A percentile compares a stretch with the other conserved stretches of the same genome.
Evolutionary conservation across 2,797 vertebrate species (phyloP).

Genomic region (Oreonectes daqikongensis): DNA sequence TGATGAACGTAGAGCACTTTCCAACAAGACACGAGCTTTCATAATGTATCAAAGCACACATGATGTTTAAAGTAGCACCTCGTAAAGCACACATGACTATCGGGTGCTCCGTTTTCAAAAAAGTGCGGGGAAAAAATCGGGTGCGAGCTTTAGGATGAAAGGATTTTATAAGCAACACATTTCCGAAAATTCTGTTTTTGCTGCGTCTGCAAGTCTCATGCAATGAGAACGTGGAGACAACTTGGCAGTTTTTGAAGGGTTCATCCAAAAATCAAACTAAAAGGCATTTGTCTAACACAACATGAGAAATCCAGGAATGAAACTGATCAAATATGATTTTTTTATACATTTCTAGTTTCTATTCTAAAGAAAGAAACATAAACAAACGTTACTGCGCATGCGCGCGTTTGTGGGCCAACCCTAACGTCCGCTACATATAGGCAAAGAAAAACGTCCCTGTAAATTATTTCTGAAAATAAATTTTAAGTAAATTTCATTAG

Average conservation of each 20-base stretch:
- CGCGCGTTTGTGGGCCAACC: no score
- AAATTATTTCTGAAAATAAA: no score
- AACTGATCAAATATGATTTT: no score
- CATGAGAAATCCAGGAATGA: no score
- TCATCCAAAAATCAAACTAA: conserved; percentile 66
- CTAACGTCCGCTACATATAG: no score
- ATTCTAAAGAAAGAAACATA: no score
- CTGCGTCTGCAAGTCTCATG: conserved; percentile 60
- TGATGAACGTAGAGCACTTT: conserved; percentile 26
- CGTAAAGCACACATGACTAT: conserved; percentile 51
- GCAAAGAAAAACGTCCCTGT: no score
- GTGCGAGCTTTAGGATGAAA: conserved; percentile 9
- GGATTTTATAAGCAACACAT: conserved; percentile 53
- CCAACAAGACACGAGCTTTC: conserved; percentile 9
- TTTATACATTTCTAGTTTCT: no score
- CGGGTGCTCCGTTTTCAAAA: conserved; percentile 54
- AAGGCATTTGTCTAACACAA: conserved; percentile 57
- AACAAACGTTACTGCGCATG: no score
- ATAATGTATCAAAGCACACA: conserved; percentile 3
- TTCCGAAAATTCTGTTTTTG: conserved; percentile 50
- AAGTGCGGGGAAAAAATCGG: conserved; percentile 38
- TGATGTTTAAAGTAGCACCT: conserved; percentile 41
- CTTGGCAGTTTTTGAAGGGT: conserved; percentile 61
- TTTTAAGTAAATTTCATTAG: no score
- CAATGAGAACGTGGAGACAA: conserved; percentile 50